A percentile compares a stretch with the other conserved stretches of the same genome.
phyloP scores from a whole-genome alignment of 2,113 vertebrate species.

The Etia nguti region DNA sequence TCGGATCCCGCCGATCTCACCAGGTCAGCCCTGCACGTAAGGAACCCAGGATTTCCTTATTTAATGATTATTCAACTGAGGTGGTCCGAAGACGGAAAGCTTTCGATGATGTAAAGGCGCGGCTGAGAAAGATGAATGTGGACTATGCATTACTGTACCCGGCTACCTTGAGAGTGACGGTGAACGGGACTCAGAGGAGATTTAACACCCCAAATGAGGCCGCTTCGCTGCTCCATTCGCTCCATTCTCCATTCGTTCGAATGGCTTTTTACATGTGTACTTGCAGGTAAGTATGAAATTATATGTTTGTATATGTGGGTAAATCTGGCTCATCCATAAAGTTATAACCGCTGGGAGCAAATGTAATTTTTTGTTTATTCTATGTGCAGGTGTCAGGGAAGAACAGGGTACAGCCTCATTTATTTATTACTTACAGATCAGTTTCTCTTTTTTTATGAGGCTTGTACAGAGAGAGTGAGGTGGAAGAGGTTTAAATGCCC shows the following conservation, averaged over 20 bases:
- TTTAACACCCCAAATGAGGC: neutral
- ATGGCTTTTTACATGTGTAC: neutral
- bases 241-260: too few relatives aligned
- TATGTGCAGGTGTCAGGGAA: neutral
- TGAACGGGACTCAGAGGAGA: neutral
- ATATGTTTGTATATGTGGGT: neutral
- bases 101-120: neutral
- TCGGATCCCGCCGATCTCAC: neutral
- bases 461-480: too few relatives aligned
- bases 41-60: neutral
- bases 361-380: neutral
- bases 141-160: neutral
- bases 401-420: neutral
- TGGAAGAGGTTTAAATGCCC: too few relatives aligned
- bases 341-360: neutral
- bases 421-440: neutral
- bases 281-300: neutral
- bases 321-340: neutral
- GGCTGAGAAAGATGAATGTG: neutral
- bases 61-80: neutral
- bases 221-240: neutral
- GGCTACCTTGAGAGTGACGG: neutral
- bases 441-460: too few relatives aligned
- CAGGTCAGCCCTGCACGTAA: accelerated
- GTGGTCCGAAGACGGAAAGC: neutral